Percentiles rank a stretch among this genome's conserved stretches.
phyloP scores from a whole-genome alignment of 2,113 vertebrate species.

The Cairina moschata region DNA sequence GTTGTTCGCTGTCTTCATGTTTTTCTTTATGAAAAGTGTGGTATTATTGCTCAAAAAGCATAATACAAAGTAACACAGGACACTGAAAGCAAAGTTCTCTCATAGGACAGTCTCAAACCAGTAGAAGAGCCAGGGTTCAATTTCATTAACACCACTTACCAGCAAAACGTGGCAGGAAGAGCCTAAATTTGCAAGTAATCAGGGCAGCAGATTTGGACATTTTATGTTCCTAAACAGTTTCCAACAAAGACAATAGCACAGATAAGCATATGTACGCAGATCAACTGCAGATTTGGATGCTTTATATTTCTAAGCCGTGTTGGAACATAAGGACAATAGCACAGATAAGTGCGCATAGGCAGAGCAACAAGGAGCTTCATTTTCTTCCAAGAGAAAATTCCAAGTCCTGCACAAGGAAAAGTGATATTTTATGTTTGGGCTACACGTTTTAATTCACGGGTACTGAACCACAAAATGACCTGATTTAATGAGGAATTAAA shows the following conservation, averaged over 20 bases:
- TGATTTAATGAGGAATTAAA: slow-evolving; percentile 7
- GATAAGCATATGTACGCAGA: neutral
- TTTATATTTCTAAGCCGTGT: neutral
- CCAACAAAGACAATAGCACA: neutral
- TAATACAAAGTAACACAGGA: neutral
- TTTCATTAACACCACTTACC: neutral
- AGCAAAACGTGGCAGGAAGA: neutral
- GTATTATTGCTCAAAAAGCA: neutral
- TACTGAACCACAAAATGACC: slow-evolving; percentile 9
- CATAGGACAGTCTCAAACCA: neutral
- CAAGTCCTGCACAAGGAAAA: neutral
- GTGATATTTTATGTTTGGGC: neutral
- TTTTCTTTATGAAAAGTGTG: neutral
- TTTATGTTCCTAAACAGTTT: neutral
- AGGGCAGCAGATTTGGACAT: neutral
- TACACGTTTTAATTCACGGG: neutral
- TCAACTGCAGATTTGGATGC: neutral
- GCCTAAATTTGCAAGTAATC: neutral
- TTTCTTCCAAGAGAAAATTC: neutral
- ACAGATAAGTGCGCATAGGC: neutral
- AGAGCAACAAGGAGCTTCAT: neutral
- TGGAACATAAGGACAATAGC: neutral
- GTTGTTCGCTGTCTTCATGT: neutral
- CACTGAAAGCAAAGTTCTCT: neutral
- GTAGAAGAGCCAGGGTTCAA: neutral